phyloP scores from a whole-genome alignment of 2,113 vertebrate genomes.

The Grus americana region DNA sequence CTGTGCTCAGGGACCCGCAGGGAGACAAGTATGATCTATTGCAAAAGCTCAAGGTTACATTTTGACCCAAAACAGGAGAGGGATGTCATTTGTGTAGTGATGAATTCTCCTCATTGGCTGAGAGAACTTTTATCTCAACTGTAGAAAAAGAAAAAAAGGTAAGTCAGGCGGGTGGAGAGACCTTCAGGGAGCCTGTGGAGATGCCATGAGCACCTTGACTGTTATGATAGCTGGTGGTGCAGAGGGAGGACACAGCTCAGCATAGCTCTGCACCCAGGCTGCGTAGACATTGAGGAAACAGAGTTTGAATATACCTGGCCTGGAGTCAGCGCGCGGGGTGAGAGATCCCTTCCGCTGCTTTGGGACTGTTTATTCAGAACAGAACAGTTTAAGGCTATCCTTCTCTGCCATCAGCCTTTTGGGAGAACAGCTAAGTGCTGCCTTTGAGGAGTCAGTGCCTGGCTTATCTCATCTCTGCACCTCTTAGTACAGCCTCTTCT shows the following conservation, averaged over 20 bases:
- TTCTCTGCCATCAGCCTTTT: neutral
- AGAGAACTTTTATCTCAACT: neutral
- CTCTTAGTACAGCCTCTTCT: neutral
- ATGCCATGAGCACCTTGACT: neutral
- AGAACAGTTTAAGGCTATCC: neutral
- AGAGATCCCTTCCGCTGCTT: neutral
- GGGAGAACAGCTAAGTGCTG: neutral
- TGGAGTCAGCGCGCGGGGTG: neutral
- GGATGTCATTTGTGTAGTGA: neutral
- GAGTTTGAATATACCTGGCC: neutral
- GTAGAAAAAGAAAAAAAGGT: neutral
- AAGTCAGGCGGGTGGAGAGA: neutral
- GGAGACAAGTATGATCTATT: neutral
- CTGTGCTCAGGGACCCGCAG: neutral
- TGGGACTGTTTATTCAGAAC: neutral
- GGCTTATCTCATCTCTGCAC: neutral
- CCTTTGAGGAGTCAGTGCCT: neutral
- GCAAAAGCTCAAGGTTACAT: neutral
- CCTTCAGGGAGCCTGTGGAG: neutral
- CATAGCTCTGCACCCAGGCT: neutral
- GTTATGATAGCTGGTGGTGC: fast-evolving
- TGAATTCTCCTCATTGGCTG: neutral
- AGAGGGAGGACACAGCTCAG: neutral
- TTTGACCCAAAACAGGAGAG: neutral
- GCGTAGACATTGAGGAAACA: neutral